Evolutionary conservation across 2,888 invertebrate genomes (phyloP).

Genomic region (Erannis defoliaria): DNA sequence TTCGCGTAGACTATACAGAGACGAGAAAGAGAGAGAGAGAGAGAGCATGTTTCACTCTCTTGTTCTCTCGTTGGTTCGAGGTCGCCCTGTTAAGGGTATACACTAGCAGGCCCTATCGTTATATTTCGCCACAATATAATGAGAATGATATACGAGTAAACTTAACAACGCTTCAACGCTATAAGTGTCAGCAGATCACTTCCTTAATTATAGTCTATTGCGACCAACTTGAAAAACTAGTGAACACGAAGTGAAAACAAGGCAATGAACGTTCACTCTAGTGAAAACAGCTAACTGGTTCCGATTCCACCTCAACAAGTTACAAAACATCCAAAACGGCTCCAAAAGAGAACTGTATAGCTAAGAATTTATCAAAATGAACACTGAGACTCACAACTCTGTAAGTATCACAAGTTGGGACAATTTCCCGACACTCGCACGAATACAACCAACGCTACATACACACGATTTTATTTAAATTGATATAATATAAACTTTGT

Average conservation of each 20-base stretch:
- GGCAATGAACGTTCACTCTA: not conserved
- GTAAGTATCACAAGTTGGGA: conserved; percentile 36
- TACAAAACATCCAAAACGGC: conserved; percentile 39
- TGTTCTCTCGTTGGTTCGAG: no score
- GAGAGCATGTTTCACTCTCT: no score
- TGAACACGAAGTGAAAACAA: not conserved
- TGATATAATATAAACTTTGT: not conserved
- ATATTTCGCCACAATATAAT: not conserved
- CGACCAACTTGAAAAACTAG: not conserved
- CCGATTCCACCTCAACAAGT: conserved; percentile 13
- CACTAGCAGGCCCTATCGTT: not conserved
- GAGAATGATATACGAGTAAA: conserved; percentile 11
- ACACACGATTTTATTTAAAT: not conserved
- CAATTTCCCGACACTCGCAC: not conserved
- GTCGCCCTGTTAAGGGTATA: no score
- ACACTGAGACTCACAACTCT: conserved; percentile 47
- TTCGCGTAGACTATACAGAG: no score
- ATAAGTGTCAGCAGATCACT: not conserved
- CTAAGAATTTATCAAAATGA: conserved; percentile 40
- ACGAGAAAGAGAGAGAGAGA: no score
- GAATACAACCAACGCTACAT: not conserved
- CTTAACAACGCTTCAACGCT: conserved; percentile 19
- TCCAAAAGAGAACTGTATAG: conserved; percentile 40
- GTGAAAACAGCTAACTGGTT: not conserved
- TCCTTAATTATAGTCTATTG: not conserved